A percentile compares a stretch with the other conserved stretches of the same genome.
These are phyloP conservation scores for Apostichopus californicus DNA, from an alignment of 35 echinoderm and acorn worm genomes.

Conservation along the genomic window DNA sequence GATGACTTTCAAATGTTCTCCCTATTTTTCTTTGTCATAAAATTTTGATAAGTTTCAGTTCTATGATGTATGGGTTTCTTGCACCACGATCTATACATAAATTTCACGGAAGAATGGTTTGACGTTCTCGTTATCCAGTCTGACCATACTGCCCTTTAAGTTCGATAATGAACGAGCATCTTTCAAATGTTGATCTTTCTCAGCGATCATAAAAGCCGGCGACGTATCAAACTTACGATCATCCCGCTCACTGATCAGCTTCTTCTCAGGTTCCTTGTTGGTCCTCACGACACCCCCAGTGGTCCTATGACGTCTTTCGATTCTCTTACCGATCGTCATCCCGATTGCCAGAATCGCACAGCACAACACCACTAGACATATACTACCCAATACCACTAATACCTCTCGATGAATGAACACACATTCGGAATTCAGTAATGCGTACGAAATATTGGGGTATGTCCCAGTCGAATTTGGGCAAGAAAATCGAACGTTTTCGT, in stretches of 20 bases:
- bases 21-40: too few relatives aligned
- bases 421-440: constrained; percentile 18
- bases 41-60: too few relatives aligned
- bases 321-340: constrained; percentile 2
- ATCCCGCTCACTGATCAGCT: neutral
- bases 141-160: constrained; percentile 52
- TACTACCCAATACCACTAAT: neutral
- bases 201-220: constrained; percentile 11
- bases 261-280: constrained; percentile 11
- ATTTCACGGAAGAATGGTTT: constrained; percentile 60
- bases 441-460: neutral
- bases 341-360: constrained; percentile 26
- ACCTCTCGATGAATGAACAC: constrained; percentile 30
- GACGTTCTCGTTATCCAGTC: constrained; percentile 54
- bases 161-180: constrained; percentile 46
- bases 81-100: constrained; percentile 13
- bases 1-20: too few relatives aligned
- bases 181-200: constrained; percentile 56
- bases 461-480: neutral
- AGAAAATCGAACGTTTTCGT: constrained; percentile 8
- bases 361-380: neutral
- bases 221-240: constrained; percentile 18
- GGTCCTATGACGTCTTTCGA: neutral
- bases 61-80: too few relatives aligned
- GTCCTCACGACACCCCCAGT: neutral